Percentiles rank a stretch among this genome's conserved stretches.
phyloP scores from a whole-genome alignment of 2,797 vertebrate species.

The Limosa lapponica region DNA sequence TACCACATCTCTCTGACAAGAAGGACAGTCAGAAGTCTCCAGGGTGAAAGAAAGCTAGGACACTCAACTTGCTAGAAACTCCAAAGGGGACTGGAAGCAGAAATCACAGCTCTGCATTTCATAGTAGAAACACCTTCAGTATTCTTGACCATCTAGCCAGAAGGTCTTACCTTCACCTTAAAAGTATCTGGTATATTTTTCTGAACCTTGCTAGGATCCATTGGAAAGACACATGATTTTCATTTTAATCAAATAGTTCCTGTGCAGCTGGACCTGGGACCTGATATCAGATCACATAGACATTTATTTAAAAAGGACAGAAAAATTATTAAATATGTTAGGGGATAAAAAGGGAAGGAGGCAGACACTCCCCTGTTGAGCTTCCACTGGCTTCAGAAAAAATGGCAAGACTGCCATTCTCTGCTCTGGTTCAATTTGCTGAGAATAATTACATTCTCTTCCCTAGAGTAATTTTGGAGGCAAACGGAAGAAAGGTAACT shows the following conservation, averaged over 20 bases:
- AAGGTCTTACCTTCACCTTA: not conserved
- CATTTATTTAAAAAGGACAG: not conserved
- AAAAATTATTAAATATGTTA: not conserved
- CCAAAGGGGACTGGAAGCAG: not conserved
- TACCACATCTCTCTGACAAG: not conserved
- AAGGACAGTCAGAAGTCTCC: not conserved
- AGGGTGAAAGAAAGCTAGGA: not conserved
- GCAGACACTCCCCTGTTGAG: not conserved
- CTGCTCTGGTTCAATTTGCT: conserved; percentile 33
- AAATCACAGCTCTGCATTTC: not conserved
- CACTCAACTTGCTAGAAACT: not conserved
- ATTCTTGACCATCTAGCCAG: not conserved
- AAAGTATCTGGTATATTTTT: not conserved
- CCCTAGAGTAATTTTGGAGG: conserved; percentile 3
- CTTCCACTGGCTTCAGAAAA: not conserved
- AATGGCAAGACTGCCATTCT: conserved; percentile 2
- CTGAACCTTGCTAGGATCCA: not conserved
- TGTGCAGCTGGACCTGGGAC: not conserved
- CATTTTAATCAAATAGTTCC: not conserved
- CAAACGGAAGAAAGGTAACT: conserved; percentile 18
- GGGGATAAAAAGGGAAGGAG: not conserved
- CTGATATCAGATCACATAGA: not conserved
- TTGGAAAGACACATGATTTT: not conserved
- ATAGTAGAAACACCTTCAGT: not conserved
- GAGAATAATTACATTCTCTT: conserved; percentile 51